Percentiles rank a stretch among this genome's conserved stretches.
Evolutionary conservation across 1,140 invertebrate genomes (phyloP).

Genomic region (Macrostomum lignano): DNA sequence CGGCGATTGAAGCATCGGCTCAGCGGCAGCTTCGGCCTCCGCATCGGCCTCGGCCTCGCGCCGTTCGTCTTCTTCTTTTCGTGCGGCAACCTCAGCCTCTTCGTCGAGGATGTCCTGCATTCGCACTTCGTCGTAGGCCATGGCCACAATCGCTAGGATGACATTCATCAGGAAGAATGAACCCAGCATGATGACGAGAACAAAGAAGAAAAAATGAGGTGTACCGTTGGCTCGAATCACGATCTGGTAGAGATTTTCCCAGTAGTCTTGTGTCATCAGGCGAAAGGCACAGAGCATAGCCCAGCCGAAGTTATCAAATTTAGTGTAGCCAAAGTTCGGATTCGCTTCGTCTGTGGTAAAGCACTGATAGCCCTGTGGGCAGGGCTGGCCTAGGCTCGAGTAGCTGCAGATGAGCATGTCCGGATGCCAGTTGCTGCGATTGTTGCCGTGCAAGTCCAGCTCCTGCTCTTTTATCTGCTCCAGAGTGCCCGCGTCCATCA

Average conservation of each 20-base stretch:
- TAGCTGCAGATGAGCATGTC: neutral
- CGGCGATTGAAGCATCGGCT: too few relatives aligned
- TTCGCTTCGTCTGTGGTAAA: conserved; percentile 43
- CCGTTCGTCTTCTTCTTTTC: neutral
- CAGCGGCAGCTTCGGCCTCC: too few relatives aligned
- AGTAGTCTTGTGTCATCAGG: conserved; percentile 87
- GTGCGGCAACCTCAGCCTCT: conserved; percentile 38
- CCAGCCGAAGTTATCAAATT: conserved; percentile 88
- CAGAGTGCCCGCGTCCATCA: too few relatives aligned
- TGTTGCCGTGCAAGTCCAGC: too few relatives aligned
- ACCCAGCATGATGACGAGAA: conserved; percentile 64
- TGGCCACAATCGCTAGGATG: conserved; percentile 92
- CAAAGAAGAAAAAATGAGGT: conserved; percentile 45
- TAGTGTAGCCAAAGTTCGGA: conserved; percentile 83
- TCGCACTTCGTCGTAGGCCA: conserved; percentile 69
- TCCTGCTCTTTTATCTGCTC: too few relatives aligned
- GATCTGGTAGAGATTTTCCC: conserved; percentile 42
- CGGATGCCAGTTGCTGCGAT: neutral
- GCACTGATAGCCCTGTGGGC: neutral
- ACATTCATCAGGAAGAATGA: conserved; percentile 94
- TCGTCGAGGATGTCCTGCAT: conserved; percentile 91
- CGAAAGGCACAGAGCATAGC: conserved; percentile 75
- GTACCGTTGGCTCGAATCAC: conserved; percentile 3
- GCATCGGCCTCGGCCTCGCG: neutral
- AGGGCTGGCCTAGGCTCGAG: neutral